Evolutionary conservation across 2,888 invertebrate species (phyloP), one percentile per base, ranked within the genome.

Genomic region (Malachius bipustulatus): DNA sequence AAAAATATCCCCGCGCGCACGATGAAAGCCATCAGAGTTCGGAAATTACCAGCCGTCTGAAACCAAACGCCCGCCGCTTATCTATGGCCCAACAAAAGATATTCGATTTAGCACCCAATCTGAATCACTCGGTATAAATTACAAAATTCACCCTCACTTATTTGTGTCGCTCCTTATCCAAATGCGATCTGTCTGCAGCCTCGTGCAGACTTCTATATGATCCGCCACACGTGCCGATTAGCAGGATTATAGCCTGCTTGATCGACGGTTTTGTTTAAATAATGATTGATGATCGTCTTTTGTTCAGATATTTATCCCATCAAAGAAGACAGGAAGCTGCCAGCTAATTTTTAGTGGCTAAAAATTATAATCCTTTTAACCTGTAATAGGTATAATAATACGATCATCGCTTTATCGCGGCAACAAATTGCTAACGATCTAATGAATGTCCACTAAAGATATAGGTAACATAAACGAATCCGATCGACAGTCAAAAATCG

Each of bases 231-330:
- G 49, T 48, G 50, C 42, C 42, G 46, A 44, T 47, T 40, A 45
- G 37, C 38, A 46, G 44, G 43, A 42, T 54, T 55, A 52, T 47
- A 51, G 51, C 54, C 54, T 52, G 48, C 49, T 44, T 46, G 43
- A 41, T 12, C 40, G 40, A 40, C 40, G 41, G 46, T 50, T 55
- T 56, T 56, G 54, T 55, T 56, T 56, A 57, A 55, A 55, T 51
- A 48, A 52, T 56, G 56, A 56, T 56, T 56, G 55, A 57, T 56
- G 54, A 47, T 38, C 47, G 47, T 47, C 52, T 52, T 53, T 53
- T 51, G 51, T 51, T 37, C 40, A n/a, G n/a, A n/a, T n/a, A n/a
- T n/a, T n/a, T n/a, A n/a, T n/a, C n/a, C n/a, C n/a, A n/a, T n/a
- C n/a, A n/a, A n/a, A n/a, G n/a, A n/a, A n/a, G n/a, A n/a, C n/a